Base-by-base conservation (phyloP, 2,888 invertebrate genomes). In the Cheilosia variabilis region DNA sequence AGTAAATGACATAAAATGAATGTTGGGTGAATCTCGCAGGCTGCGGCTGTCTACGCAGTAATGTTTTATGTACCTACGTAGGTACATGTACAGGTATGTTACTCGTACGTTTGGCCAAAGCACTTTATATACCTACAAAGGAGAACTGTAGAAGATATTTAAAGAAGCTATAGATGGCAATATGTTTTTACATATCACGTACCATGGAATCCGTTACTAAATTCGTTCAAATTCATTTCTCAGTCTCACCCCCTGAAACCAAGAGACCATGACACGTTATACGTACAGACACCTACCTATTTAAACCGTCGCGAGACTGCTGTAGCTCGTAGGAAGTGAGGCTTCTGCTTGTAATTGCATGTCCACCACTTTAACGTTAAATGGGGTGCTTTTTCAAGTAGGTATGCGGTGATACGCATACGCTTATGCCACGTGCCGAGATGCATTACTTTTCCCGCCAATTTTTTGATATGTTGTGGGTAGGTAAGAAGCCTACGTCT, bases 371-470 rank as follows among this genome's bases (percentile, higher is more conserved):
- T 68, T 24, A 66, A 50, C 45, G 65, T 66, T 34, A 37, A 37
- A 52, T 24, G 15, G 24, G 57, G n/a, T 60, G 37, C 5, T 47
- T 69, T 63, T 77, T 17, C 34, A 24, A 47, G n/a, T 52, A 6
- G 1, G 2, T 27, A 58, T 31, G 13, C 4, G 19, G 66, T 31
- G 22, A 13, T 24, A 13, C 34, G 19, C 62, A 13, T 24, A 13
- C 34, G 19, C 62, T 69, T 15, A 34, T 66, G 80, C 60, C 84
- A 86, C 84, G 84, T 86, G 84, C 37, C 76, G 41, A n/a, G 22
- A 63, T 9, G 31, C 31, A 9, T 9, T 72, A 55, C 19, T 62
- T 68, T 79, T 79, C 75, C 73, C 79, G 79, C 84, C 69, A 79
- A 60, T 66, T n/a, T 45, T 45, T 15, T 17, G 7, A 45, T 2